Evolutionary conservation across 2,888 invertebrate genomes (phyloP).

Genomic region (Cataglyphis altisquamis): DNA sequence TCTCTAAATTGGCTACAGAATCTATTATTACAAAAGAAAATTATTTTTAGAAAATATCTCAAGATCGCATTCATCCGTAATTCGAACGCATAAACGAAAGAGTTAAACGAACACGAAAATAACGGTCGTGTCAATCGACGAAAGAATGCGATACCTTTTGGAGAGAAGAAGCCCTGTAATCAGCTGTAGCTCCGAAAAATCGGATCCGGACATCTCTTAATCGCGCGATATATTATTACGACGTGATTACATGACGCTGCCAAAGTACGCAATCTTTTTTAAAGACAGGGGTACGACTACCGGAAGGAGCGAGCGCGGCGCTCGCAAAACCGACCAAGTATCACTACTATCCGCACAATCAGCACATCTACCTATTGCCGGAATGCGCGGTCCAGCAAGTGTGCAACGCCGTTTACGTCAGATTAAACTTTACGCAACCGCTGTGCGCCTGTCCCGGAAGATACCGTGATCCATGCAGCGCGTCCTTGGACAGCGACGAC

Average conservation of each 20-base stretch:
- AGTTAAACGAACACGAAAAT: conserved; percentile 18
- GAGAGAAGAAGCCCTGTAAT: not conserved
- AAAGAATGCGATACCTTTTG: conserved; percentile 12
- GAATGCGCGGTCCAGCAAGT: conserved; percentile 98
- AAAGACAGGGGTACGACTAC: conserved; percentile 87
- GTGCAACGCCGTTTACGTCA: conserved; percentile 97
- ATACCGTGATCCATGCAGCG: conserved; percentile 96
- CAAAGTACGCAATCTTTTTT: conserved; percentile 63
- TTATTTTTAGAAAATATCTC: conserved; percentile 9
- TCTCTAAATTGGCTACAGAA: not conserved
- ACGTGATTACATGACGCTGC: conserved; percentile 17
- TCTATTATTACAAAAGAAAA: not conserved
- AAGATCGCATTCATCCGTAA: conserved; percentile 7
- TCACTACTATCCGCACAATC: conserved; percentile 97
- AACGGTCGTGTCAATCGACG: conserved; percentile 19
- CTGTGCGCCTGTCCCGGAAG: conserved; percentile 96
- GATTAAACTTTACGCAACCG: conserved; percentile 96
- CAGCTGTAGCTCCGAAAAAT: conserved; percentile 5
- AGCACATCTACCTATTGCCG: conserved; percentile 96
- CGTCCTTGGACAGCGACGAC: conserved; percentile 95
- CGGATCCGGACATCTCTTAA: conserved; percentile 14
- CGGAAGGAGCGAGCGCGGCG: conserved; percentile 85
- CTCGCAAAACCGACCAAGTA: conserved; percentile 96
- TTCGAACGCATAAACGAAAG: not conserved
- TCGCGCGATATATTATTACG: conserved; percentile 2